Evolutionary conservation across 2,888 invertebrate genomes (phyloP).

Genomic region (Ceriagrion tenellum): DNA sequence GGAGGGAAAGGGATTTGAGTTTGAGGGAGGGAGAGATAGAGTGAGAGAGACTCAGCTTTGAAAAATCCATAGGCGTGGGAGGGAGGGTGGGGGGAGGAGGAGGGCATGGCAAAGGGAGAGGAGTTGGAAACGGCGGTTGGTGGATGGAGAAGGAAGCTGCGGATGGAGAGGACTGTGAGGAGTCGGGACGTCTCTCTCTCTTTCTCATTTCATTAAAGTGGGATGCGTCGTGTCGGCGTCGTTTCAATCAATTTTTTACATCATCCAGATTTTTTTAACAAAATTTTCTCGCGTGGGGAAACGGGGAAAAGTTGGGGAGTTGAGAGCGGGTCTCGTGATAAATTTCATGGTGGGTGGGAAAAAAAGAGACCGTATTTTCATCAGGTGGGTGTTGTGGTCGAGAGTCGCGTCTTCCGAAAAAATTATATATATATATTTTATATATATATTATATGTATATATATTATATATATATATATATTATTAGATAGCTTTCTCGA

Average conservation of each 20-base stretch:
- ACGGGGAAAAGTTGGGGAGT: background rate
- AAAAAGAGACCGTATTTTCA: background rate
- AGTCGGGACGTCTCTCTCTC: background rate
- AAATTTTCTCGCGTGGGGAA: background rate
- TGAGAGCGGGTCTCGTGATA: background rate
- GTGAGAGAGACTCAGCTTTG: background rate
- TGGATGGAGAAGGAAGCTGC: background rate
- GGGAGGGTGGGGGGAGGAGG: background rate
- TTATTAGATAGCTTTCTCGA: background rate
- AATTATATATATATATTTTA: too few relatives aligned
- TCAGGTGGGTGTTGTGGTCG: background rate
- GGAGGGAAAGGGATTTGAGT: background rate
- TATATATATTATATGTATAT: too few relatives aligned
- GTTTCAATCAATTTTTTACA: conserved; percentile 18
- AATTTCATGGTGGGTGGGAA: background rate
- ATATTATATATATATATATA: too few relatives aligned
- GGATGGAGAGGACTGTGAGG: background rate
- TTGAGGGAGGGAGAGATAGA: background rate
- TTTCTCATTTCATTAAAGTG: conserved; percentile 39
- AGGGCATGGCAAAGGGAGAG: background rate
- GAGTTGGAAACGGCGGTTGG: background rate
- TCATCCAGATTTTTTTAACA: conserved; percentile 11
- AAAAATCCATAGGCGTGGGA: background rate
- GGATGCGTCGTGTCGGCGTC: background rate
- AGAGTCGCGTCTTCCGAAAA: background rate